Evolutionary conservation across 2,797 vertebrate species (phyloP).

Genomic region (Molossus alvarezi): DNA sequence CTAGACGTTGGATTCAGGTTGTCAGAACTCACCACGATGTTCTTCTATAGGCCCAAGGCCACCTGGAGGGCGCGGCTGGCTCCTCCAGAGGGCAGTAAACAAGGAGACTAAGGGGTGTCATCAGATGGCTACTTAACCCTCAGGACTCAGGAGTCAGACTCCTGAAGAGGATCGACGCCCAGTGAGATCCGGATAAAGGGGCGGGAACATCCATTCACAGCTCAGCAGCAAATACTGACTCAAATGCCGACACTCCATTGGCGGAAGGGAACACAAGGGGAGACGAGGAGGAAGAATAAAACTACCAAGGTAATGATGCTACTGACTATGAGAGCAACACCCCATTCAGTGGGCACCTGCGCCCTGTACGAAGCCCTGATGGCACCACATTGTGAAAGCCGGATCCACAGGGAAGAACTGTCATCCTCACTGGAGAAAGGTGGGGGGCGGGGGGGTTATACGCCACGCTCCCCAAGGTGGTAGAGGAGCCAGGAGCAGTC

Average conservation of each 20-base stretch:
- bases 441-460: background rate
- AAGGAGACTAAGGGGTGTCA: background rate
- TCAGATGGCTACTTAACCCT: background rate
- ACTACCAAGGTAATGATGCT: background rate
- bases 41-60: background rate
- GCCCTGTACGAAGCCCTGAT: fast-evolving
- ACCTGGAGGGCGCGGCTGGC: background rate
- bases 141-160: background rate
- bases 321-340: background rate
- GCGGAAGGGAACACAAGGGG: background rate
- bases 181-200: background rate
- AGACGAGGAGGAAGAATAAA: background rate
- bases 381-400: background rate
- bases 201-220: background rate
- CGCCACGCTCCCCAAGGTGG: fast-evolving
- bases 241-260: background rate
- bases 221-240: background rate
- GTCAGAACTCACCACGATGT: background rate
- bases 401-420: background rate
- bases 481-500: background rate
- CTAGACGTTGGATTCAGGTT: background rate
- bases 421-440: background rate
- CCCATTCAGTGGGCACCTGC: background rate
- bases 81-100: background rate
- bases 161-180: background rate